Conservation (phyloP, 2,113 vertebrate genomes). For the Emydocephalus ijimae region DNA sequence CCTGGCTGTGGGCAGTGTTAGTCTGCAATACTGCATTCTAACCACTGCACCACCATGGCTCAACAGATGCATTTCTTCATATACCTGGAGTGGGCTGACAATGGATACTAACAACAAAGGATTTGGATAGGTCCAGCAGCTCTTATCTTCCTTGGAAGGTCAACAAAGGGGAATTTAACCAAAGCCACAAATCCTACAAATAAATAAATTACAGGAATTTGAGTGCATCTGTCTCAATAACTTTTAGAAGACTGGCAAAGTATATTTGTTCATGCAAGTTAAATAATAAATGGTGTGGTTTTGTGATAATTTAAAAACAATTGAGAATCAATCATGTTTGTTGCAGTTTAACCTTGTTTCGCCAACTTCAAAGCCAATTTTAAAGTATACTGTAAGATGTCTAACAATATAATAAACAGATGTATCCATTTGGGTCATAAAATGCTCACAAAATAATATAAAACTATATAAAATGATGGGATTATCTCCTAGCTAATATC, state of each 20-base stretch:
- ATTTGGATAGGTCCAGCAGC: background rate
- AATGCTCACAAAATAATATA: background rate
- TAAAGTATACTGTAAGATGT: background rate
- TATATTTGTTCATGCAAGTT: background rate
- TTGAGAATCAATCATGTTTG: background rate
- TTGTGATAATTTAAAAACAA: background rate
- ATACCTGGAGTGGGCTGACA: background rate
- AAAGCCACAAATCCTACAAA: background rate
- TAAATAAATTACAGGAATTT: background rate
- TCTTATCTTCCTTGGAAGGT: background rate
- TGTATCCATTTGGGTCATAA: background rate
- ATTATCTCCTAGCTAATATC: background rate
- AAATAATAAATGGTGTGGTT: background rate
- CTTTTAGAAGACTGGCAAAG: background rate
- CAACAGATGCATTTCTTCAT: background rate
- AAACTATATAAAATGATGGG: background rate
- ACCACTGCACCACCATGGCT: background rate
- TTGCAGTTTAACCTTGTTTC: background rate
- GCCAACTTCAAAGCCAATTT: background rate
- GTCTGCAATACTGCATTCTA: background rate
- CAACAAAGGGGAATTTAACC: background rate
- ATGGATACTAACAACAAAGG: background rate
- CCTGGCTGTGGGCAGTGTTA: background rate
- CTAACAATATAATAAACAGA: background rate
- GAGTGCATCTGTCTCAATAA: background rate